These are phyloP conservation scores for Ptilonorhynchus violaceus DNA, from an alignment of 2,113 vertebrate genomes.

Conservation along the genomic window DNA sequence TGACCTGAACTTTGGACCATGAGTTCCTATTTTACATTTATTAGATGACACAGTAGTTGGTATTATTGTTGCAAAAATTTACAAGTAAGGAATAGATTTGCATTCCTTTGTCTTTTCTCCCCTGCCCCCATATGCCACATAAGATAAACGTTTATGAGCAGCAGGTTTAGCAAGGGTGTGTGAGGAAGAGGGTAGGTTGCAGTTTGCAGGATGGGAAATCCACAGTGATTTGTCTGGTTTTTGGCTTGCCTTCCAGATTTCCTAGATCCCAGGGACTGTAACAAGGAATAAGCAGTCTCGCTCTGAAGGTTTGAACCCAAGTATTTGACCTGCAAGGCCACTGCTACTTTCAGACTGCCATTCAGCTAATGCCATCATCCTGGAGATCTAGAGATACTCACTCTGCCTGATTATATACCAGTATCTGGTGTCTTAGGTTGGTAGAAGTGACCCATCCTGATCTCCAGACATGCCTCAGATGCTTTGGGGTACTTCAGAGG, in stretches of 20 bases:
- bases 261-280: background rate
- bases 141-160: background rate
- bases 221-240: background rate
- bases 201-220: background rate
- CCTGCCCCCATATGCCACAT: too few species aligned
- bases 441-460: background rate
- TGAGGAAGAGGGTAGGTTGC: background rate
- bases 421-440: background rate
- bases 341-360: background rate
- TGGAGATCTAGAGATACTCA: background rate
- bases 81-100: background rate
- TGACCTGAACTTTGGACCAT: background rate
- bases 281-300: background rate
- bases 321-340: background rate
- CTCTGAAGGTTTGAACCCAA: background rate
- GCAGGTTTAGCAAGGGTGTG: rapidly evolving
- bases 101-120: background rate
- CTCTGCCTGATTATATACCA: background rate
- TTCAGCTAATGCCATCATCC: background rate
- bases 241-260: background rate
- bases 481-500: background rate
- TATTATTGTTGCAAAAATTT: background rate
- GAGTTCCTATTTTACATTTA: background rate
- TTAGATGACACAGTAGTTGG: background rate
- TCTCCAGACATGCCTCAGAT: background rate